Evolutionary conservation across 2,797 vertebrate genomes (phyloP), one percentile per base, ranked within the genome.

Genomic region (Onychomys torridus): DNA sequence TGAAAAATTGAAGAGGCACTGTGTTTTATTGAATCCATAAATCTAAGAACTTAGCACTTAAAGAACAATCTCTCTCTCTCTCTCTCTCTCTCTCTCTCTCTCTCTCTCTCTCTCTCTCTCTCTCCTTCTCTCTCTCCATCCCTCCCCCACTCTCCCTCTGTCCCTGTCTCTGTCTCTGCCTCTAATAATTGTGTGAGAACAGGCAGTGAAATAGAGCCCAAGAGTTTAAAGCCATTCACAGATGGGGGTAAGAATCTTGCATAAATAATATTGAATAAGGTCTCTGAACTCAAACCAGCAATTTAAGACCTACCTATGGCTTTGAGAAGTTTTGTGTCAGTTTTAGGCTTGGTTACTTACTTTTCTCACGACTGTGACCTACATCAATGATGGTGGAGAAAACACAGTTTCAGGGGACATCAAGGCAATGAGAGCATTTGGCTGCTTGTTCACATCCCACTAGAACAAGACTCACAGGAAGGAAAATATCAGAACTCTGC

Each of bases 1-100:
- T 97, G 98, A 97, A 97, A 96, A 95, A 96, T 34, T 14, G 46
- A 98, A 92, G 83, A 97, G 91, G 77, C 94, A 40, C 5, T 71
- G 84, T 83, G 67, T 85, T 49, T 69, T 96, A 79, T 97, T 95
- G 94, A 96, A 96, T 89, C 94, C 89, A 91, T 83, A 95, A 98
- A 95, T 96, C 84, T 97, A 90, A 87, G 95, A 93, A 95, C 59
- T 87, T 94, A 87, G 14, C 40, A 9, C 90, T 96, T 97, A 82
- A 97, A 95, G 89, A 95, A 95, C 78, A 93, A 91, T 94, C 85
- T 92, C 90, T 95, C 34, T 84, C 82, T 12, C 29, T 84, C 59
- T 34, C 9, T 65, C 82, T 91, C 91, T 92, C 59, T 43, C 63
- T 89, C 52, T n/a, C 21, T 76, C n/a, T 86, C 55, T 43, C 40